Percentiles rank a stretch among this genome's conserved stretches.
Evolutionary conservation across 2,113 vertebrate species (phyloP).

Genomic region (Steatornis caripensis): DNA sequence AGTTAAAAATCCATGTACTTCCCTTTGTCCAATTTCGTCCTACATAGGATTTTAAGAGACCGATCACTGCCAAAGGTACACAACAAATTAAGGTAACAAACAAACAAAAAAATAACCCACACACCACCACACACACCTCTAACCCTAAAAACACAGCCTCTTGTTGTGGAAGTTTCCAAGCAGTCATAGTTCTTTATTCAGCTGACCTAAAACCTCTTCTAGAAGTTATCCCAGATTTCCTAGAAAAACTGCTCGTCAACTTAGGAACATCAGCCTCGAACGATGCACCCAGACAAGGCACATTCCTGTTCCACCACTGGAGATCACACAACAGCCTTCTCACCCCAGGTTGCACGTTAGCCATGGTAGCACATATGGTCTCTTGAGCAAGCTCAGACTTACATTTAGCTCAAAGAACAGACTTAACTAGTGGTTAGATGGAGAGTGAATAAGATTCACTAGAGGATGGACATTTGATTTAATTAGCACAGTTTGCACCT

Average conservation of each 20-base stretch:
- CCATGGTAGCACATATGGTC: rapidly evolving
- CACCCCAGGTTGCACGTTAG: rapidly evolving
- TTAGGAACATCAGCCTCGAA: not conserved
- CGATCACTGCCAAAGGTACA: not conserved
- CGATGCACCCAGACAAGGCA: not conserved
- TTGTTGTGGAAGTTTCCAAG: not conserved
- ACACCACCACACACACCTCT: not conserved
- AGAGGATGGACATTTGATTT: not conserved
- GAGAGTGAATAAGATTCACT: not conserved
- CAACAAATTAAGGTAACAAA: not conserved
- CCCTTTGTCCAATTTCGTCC: not conserved
- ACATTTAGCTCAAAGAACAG: not conserved
- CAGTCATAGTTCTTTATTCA: not conserved
- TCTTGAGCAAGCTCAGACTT: not conserved
- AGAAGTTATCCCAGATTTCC: not conserved
- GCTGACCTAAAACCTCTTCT: not conserved
- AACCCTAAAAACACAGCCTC: not conserved
- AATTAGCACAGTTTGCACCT: not conserved
- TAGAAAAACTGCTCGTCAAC: not conserved
- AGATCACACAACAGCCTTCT: not conserved
- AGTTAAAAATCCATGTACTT: not conserved
- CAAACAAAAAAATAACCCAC: not conserved
- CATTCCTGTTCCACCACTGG: not conserved
- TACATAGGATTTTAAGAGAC: not conserved
- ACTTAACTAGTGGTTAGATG: not conserved